Evolutionary conservation across 30 jellyfish, hydroid and myxozoan species (phyloP).

Genomic region (Turritopsis rubra): DNA sequence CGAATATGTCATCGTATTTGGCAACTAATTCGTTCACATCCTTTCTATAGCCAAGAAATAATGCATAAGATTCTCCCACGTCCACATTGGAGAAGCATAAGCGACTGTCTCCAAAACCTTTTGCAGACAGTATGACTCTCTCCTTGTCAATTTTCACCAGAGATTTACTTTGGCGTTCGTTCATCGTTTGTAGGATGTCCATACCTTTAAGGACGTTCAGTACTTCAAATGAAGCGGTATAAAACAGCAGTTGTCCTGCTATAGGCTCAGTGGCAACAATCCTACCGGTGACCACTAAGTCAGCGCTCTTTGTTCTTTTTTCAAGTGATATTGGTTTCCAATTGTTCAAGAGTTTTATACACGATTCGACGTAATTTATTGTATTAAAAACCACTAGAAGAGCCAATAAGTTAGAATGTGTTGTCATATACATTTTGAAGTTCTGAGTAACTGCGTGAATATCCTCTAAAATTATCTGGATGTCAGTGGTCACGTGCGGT

Average conservation of each 20-base stretch:
- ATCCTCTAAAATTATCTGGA: not conserved
- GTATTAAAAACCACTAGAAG: not conserved
- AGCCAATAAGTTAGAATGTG: not conserved
- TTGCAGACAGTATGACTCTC: slow-evolving; percentile 51
- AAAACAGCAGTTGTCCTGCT: slow-evolving; percentile 41
- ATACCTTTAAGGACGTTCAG: slow-evolving; percentile 87
- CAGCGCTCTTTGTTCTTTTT: slow-evolving; percentile 78
- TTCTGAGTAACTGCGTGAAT: not conserved
- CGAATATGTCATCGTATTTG: slow-evolving; percentile 86
- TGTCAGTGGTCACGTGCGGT: not conserved
- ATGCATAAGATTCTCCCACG: slow-evolving; percentile 79
- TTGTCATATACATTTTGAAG: not conserved
- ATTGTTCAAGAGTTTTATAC: slow-evolving; percentile 60
- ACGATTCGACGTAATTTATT: slow-evolving; percentile 27
- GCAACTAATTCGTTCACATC: slow-evolving; percentile 66
- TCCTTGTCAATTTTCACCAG: slow-evolving; percentile 42
- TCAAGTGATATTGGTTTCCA: slow-evolving; percentile 85
- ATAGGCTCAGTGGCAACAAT: slow-evolving; percentile 50
- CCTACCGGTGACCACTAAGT: slow-evolving; percentile 73
- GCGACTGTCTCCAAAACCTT: slow-evolving; percentile 90
- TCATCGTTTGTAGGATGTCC: slow-evolving; percentile 51
- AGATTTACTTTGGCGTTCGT: slow-evolving; percentile 53
- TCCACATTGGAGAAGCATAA: slow-evolving; percentile 90
- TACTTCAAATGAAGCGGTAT: slow-evolving; percentile 79
- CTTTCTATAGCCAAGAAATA: slow-evolving; percentile 66